Percentiles rank a stretch among this genome's conserved stretches.
phyloP scores from a whole-genome alignment of 2,797 vertebrate species.

The Parauchenoglanis punctatus region DNA sequence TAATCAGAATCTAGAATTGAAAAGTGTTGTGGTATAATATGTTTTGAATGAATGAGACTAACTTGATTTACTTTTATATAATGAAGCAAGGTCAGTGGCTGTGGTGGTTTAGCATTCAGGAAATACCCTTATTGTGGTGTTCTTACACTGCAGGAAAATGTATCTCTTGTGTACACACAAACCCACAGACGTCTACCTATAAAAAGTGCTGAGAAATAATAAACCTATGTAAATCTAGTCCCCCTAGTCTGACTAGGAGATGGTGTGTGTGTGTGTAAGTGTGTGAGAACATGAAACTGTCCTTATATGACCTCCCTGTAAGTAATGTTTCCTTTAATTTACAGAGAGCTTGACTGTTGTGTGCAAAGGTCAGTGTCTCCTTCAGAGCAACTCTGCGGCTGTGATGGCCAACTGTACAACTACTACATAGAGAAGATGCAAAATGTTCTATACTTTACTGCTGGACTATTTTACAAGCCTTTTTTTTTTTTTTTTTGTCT shows the following conservation, averaged over 20 bases:
- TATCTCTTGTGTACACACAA: neutral
- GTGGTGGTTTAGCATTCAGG: neutral
- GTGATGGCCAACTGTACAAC: neutral
- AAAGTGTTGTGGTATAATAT: neutral
- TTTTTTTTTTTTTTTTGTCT: too few species aligned
- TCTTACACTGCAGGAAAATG: too few species aligned
- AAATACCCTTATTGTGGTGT: slow-evolving; percentile 6
- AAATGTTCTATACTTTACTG: neutral
- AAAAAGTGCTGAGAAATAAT: neutral
- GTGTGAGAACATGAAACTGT: neutral
- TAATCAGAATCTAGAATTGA: neutral
- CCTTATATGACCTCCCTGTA: neutral
- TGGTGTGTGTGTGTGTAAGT: neutral
- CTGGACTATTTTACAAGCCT: neutral
- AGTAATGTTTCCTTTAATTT: neutral
- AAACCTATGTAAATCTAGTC: neutral
- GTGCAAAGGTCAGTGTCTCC: neutral
- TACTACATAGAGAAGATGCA: neutral
- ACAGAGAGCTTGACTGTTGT: neutral
- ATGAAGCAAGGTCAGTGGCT: neutral
- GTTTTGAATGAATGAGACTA: neutral
- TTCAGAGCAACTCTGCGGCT: neutral
- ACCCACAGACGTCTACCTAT: neutral
- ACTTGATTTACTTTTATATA: neutral
- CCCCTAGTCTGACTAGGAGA: neutral